Evolutionary conservation across 2,888 invertebrate genomes (phyloP).

Genomic region (Pammene aurita): DNA sequence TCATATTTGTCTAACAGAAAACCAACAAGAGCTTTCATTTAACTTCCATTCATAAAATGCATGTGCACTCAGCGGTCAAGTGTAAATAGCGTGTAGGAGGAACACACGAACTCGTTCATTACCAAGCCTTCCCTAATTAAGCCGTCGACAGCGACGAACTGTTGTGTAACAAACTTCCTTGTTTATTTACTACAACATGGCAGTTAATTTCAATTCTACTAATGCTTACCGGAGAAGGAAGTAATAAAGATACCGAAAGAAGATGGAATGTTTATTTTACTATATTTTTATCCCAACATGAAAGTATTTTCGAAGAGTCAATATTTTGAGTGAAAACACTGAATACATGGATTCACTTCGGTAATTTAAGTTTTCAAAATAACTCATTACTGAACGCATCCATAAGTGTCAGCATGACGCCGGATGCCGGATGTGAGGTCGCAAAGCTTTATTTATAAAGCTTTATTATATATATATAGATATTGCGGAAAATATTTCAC

Average conservation of each 20-base stretch:
- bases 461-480: not conserved
- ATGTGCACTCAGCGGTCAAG: slow-evolving; percentile 49
- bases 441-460: slow-evolving; percentile 30
- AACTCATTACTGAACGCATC: slow-evolving; percentile 59
- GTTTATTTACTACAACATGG: slow-evolving; percentile 55
- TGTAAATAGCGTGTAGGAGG: slow-evolving; percentile 49
- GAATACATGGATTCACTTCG: slow-evolving; percentile 1
- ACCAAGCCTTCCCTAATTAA: slow-evolving; percentile 63
- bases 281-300: slow-evolving; percentile 31
- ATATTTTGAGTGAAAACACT: slow-evolving; percentile 32
- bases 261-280: slow-evolving; percentile 39
- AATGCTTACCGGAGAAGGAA: slow-evolving; percentile 54
- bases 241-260: slow-evolving; percentile 51
- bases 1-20: slow-evolving; percentile 23
- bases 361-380: slow-evolving; percentile 25
- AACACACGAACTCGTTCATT: slow-evolving; percentile 53
- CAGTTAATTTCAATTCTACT: slow-evolving; percentile 49
- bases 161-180: slow-evolving; percentile 65
- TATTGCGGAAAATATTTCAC: slow-evolving; percentile 2
- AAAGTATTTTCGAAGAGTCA: slow-evolving; percentile 48
- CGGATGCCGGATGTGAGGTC: slow-evolving; percentile 52
- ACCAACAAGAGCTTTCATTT: slow-evolving; percentile 34
- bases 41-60: slow-evolving; percentile 44
- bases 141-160: slow-evolving; percentile 62
- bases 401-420: slow-evolving; percentile 50